A percentile compares a stretch with the other conserved stretches of the same genome.
These are phyloP conservation scores for Misgurnus mizolepis DNA, from an alignment of 2,113 vertebrate genomes.

Conservation along the genomic window DNA sequence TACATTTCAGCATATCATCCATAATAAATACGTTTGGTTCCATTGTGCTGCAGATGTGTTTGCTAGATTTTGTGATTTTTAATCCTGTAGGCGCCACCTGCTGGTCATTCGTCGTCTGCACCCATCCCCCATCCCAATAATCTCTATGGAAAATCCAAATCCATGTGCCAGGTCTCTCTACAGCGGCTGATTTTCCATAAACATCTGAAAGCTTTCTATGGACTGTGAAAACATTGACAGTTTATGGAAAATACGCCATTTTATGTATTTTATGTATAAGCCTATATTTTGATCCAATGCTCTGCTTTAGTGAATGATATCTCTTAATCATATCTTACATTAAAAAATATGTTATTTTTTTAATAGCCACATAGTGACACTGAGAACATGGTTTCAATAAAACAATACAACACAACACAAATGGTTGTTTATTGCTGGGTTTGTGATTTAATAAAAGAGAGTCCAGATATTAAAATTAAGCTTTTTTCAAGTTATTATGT, in stretches of 20 bases:
- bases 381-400: too few species aligned
- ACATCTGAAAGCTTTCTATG: background rate
- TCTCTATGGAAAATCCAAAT: slow-evolving; percentile 52
- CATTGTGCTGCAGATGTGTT: slow-evolving; percentile 7
- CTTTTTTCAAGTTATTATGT: too few species aligned
- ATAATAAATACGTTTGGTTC: slow-evolving; percentile 19
- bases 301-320: background rate
- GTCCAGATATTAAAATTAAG: too few species aligned
- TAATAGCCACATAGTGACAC: too few species aligned
- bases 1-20: slow-evolving; percentile 23
- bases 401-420: too few species aligned
- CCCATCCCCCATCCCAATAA: slow-evolving; percentile 62
- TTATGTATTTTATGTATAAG: too few species aligned
- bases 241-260: background rate
- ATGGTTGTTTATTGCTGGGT: too few species aligned
- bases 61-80: background rate
- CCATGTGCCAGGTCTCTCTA: slow-evolving; percentile 57
- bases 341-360: too few species aligned
- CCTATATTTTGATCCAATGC: background rate
- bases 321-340: too few species aligned
- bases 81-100: slow-evolving; percentile 18
- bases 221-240: background rate
- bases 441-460: too few species aligned
- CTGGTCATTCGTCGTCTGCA: slow-evolving; percentile 10
- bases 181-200: slow-evolving; percentile 1